These are phyloP conservation scores for Melanargia galathea DNA, from an alignment of 2,888 invertebrate species.

Conservation along the genomic window DNA sequence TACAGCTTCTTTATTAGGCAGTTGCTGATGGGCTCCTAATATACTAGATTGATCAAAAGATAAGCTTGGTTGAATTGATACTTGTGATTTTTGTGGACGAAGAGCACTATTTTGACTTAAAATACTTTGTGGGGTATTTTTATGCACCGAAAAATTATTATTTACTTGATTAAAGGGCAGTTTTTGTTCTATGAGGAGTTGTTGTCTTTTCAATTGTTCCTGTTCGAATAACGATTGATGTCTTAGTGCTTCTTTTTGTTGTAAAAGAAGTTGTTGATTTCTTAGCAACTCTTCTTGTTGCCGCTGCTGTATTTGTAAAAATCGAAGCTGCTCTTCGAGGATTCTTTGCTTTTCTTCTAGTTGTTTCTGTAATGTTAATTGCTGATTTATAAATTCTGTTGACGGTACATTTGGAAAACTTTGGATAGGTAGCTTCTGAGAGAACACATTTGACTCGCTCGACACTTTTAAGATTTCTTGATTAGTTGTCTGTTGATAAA, in stretches of 20 bases:
- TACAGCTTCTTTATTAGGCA: constrained; percentile 81
- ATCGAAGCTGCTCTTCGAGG: constrained; percentile 86
- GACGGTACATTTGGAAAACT: constrained; percentile 48
- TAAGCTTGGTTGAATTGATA: constrained; percentile 80
- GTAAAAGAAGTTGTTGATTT: constrained; percentile 83
- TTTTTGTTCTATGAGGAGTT: constrained; percentile 57
- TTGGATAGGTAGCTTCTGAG: constrained; percentile 47
- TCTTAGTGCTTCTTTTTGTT: constrained; percentile 72
- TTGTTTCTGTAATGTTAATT: constrained; percentile 69
- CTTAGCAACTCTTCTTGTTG: constrained; percentile 86
- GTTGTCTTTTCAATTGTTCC: constrained; percentile 57
- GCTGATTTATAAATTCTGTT: constrained; percentile 63
- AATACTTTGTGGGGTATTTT: constrained; percentile 59
- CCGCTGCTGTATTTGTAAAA: constrained; percentile 85
- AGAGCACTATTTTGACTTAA: constrained; percentile 49
- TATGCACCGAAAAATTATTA: constrained; percentile 63
- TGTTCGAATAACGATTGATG: constrained; percentile 57
- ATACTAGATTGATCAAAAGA: constrained; percentile 59
- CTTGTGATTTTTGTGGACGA: constrained; percentile 58
- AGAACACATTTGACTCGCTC: constrained; percentile 46
- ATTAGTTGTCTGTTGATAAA: constrained; percentile 79
- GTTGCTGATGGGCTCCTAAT: constrained; percentile 78
- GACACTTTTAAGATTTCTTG: constrained; percentile 50
- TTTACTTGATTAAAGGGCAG: constrained; percentile 54
- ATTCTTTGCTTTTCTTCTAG: constrained; percentile 86